These are phyloP conservation scores for Germaria angustata DNA, from an alignment of 2,888 invertebrate genomes.

Conservation along the genomic window DNA sequence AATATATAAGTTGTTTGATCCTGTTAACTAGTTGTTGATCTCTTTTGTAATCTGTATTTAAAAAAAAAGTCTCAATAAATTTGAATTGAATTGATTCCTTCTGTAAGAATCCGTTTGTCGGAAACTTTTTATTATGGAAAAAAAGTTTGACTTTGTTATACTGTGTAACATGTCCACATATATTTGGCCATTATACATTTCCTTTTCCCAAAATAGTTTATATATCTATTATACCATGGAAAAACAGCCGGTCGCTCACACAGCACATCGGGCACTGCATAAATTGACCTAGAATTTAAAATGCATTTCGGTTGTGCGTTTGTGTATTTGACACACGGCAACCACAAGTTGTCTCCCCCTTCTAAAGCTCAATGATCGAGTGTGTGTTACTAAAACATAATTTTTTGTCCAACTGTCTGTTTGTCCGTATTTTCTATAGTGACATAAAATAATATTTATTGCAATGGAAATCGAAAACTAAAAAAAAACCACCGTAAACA, in stretches of 20 bases:
- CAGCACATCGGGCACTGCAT: neutral
- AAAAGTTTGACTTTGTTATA: too few species aligned
- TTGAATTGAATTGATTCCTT: too few species aligned
- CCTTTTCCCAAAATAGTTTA: too few species aligned
- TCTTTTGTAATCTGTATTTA: too few species aligned
- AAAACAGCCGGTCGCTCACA: neutral
- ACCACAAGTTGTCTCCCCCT: conserved; percentile 45
- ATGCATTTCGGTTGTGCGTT: conserved; percentile 36
- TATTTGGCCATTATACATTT: too few species aligned
- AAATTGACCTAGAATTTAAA: conserved; percentile 54
- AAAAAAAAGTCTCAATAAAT: too few species aligned
- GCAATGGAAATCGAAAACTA: conserved; percentile 27
- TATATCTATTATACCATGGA: neutral
- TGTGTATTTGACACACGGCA: conserved; percentile 28
- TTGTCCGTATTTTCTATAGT: neutral
- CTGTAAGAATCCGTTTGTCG: too few species aligned
- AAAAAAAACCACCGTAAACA: conserved; percentile 39
- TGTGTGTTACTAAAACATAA: neutral
- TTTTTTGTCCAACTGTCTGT: conserved; percentile 10
- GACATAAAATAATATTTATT: conserved; percentile 32
- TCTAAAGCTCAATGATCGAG: neutral
- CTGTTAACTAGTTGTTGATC: too few species aligned
- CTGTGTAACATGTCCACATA: too few species aligned
- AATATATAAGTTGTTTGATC: too few species aligned
- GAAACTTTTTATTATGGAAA: too few species aligned